Evolutionary conservation across 2,797 vertebrate species (phyloP).

Genomic region (Rhodeus uyekii): DNA sequence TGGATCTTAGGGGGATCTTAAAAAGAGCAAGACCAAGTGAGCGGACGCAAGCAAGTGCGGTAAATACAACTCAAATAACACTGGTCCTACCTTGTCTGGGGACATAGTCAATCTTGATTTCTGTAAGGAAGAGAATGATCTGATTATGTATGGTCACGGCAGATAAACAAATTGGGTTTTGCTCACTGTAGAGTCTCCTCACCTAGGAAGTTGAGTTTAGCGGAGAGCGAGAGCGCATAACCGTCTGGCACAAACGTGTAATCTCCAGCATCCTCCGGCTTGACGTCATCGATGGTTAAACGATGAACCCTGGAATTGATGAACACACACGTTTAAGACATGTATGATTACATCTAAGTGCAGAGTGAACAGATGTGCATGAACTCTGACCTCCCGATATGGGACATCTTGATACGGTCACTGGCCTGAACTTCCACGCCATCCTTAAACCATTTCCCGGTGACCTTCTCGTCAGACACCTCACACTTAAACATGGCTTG

Average conservation of each 20-base stretch:
- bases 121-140: slow-evolving; percentile 63
- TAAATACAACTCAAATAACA: neutral
- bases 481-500: slow-evolving; percentile 93
- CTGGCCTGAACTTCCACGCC: slow-evolving; percentile 84
- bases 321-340: neutral
- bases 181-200: slow-evolving; percentile 51
- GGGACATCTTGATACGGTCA: slow-evolving; percentile 83
- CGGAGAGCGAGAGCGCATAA: slow-evolving; percentile 88
- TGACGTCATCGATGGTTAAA: slow-evolving; percentile 83
- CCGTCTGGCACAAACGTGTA: slow-evolving; percentile 91
- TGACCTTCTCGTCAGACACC: slow-evolving; percentile 92
- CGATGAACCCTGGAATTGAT: slow-evolving; percentile 79
- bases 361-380: neutral
- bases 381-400: slow-evolving; percentile 80
- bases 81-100: slow-evolving; percentile 80
- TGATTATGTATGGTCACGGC: neutral
- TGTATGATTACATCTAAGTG: neutral
- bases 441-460: slow-evolving; percentile 91
- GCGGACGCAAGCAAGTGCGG: neutral
- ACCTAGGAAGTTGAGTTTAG: slow-evolving; percentile 95
- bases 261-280: slow-evolving; percentile 86
- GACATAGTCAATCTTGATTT: slow-evolving; percentile 92
- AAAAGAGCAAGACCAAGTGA: slow-evolving; percentile 3
- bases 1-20: slow-evolving; percentile 93
- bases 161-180: neutral